Percentiles rank a stretch among this genome's conserved stretches.
Conservation (phyloP, 2,797 vertebrate species). For the Lutjanus campechanus region DNA sequence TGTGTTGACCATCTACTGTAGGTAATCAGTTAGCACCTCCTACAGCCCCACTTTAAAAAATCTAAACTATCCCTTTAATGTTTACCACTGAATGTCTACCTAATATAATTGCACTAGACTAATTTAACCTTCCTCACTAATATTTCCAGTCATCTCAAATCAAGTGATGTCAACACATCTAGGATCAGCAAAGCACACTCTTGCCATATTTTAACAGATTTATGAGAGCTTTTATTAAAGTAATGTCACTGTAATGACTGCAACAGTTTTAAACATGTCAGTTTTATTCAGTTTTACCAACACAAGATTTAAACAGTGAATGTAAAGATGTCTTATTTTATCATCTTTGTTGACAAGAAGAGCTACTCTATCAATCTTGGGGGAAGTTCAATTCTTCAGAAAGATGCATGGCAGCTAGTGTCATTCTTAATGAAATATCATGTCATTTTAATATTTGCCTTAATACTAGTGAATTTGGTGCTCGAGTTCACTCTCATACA, state of each 20-base stretch:
- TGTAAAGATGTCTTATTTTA: conserved; percentile 5
- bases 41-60: too few species aligned
- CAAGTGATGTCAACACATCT: conserved; percentile 5
- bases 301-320: conserved; percentile 21
- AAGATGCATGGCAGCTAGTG: conserved; percentile 51
- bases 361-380: not conserved
- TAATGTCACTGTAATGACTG: conserved; percentile 17
- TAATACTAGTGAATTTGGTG: conserved; percentile 33
- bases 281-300: conserved; percentile 17
- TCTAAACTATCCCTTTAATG: not conserved
- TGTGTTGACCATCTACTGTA: too few species aligned
- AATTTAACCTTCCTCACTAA: conserved; percentile 4
- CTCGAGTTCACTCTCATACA: not conserved
- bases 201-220: conserved; percentile 37
- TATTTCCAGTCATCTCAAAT: not conserved
- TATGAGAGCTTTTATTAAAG: conserved; percentile 28
- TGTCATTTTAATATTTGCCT: conserved; percentile 18
- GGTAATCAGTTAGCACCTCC: too few species aligned
- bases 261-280: not conserved
- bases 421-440: conserved; percentile 25
- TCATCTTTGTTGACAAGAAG: conserved; percentile 10
- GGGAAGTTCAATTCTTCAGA: not conserved
- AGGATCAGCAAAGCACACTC: not conserved
- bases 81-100: conserved; percentile 21
- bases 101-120: conserved; percentile 33